These are phyloP conservation scores for Pseudoatta argentina DNA, from an alignment of 1,140 invertebrate genomes.

Conservation along the genomic window DNA sequence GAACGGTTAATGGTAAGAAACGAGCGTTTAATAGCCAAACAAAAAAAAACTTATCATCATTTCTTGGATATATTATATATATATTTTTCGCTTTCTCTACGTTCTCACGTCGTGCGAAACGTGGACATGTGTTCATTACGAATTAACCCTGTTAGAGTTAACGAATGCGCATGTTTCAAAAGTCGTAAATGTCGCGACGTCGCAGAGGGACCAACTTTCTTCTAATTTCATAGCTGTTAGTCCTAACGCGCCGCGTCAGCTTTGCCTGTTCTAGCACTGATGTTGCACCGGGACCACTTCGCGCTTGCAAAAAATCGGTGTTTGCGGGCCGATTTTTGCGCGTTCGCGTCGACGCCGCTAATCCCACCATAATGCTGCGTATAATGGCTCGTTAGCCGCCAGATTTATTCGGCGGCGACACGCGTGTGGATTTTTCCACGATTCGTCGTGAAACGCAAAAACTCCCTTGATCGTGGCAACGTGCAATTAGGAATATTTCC, in stretches of 20 bases:
- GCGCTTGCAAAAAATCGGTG: slow-evolving; percentile 44
- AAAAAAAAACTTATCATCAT: not conserved
- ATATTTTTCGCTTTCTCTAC: too few relatives aligned
- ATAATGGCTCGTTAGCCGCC: slow-evolving; percentile 63
- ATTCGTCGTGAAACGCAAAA: slow-evolving; percentile 34
- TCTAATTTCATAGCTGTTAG: slow-evolving; percentile 61
- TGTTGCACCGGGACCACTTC: slow-evolving; percentile 10
- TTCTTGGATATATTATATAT: not conserved
- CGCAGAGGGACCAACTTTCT: slow-evolving; percentile 4
- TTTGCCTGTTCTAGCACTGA: slow-evolving; percentile 29
- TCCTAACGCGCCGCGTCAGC: slow-evolving; percentile 39
- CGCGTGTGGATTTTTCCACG: slow-evolving; percentile 54
- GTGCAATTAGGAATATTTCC: slow-evolving; percentile 58
- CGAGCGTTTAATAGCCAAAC: slow-evolving; percentile 48
- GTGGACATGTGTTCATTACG: not conserved
- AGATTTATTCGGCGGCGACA: slow-evolving; percentile 54
- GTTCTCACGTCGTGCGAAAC: not conserved
- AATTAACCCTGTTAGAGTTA: slow-evolving; percentile 19
- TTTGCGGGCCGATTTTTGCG: slow-evolving; percentile 57
- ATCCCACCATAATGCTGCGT: slow-evolving; percentile 57
- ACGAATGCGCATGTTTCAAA: slow-evolving; percentile 1
- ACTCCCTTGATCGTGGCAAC: slow-evolving; percentile 45
- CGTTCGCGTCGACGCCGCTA: slow-evolving; percentile 34
- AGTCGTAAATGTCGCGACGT: slow-evolving; percentile 47
- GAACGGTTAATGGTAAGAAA: slow-evolving; percentile 49